phyloP scores from a whole-genome alignment of 2,888 invertebrate species.

The Toxonevra muliebris region DNA sequence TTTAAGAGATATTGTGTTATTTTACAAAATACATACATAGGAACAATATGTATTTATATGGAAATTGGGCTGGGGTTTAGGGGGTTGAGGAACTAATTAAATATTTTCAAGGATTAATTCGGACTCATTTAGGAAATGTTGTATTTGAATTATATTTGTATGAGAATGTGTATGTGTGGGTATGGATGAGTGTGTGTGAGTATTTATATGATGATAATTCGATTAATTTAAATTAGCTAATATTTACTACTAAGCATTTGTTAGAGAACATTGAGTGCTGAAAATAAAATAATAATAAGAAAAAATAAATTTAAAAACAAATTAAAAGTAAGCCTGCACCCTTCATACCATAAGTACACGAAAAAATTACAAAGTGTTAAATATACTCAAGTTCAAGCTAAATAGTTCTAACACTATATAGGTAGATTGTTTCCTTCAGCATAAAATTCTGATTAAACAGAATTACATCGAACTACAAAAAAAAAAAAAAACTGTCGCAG shows the following conservation, averaged over 20 bases:
- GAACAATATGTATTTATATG: constrained; percentile 25
- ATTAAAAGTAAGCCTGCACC: too few relatives aligned
- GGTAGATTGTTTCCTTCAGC: too few relatives aligned
- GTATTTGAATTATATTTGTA: neutral
- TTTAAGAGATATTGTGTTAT: constrained; percentile 32
- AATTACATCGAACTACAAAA: too few relatives aligned
- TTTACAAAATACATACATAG: constrained; percentile 45
- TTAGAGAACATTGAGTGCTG: constrained; percentile 30
- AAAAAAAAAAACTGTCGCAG: too few relatives aligned
- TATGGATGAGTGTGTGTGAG: neutral
- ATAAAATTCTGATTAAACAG: too few relatives aligned
- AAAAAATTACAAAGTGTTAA: too few relatives aligned
- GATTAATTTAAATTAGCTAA: constrained; percentile 5
- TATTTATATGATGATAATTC: neutral
- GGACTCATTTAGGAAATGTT: constrained; percentile 7
- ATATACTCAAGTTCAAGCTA: too few relatives aligned
- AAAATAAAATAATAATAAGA: constrained; percentile 4
- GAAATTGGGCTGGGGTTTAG: neutral
- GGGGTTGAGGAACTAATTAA: constrained; percentile 13
- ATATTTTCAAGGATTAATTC: constrained; percentile 20
- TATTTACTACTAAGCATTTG: constrained; percentile 42
- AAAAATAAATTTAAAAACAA: constrained; percentile 8
- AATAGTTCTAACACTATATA: too few relatives aligned
- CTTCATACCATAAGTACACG: too few relatives aligned
- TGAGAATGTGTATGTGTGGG: neutral